These are phyloP conservation scores for Tetrao urogallus DNA, from an alignment of 2,113 vertebrate species.

Conservation along the genomic window DNA sequence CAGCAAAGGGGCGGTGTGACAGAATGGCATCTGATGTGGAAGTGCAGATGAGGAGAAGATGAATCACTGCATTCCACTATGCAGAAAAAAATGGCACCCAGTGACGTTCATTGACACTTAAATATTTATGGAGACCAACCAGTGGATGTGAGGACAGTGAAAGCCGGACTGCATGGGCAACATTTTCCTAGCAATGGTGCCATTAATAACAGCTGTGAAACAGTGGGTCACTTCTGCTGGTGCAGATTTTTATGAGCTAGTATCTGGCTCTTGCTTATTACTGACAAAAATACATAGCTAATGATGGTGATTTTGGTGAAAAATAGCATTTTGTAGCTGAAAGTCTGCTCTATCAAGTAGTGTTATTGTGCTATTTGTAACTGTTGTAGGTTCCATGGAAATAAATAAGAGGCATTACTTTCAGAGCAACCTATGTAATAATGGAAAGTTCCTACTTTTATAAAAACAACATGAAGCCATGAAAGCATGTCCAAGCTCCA, in stretches of 20 bases:
- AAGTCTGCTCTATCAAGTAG: background rate
- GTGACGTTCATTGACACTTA: background rate
- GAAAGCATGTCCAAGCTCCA: background rate
- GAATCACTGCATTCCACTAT: background rate
- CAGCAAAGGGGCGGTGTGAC: background rate
- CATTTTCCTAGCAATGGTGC: no score
- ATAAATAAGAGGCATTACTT: background rate
- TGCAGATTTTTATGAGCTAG: background rate
- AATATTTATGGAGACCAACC: background rate
- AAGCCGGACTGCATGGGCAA: no score
- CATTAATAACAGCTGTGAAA: no score
- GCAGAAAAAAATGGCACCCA: background rate
- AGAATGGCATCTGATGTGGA: background rate
- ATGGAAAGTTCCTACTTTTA: background rate
- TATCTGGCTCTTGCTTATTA: background rate
- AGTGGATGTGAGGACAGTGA: background rate
- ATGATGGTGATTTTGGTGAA: background rate
- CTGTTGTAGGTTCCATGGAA: background rate
- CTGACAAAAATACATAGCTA: background rate
- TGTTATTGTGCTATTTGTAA: background rate
- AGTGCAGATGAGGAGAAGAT: background rate
- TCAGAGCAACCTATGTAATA: background rate
- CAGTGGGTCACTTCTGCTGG: no score
- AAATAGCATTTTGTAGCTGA: background rate
- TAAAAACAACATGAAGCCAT: background rate